Evolutionary conservation across 1,140 invertebrate species (phyloP).

Genomic region (Vanessa atalanta): DNA sequence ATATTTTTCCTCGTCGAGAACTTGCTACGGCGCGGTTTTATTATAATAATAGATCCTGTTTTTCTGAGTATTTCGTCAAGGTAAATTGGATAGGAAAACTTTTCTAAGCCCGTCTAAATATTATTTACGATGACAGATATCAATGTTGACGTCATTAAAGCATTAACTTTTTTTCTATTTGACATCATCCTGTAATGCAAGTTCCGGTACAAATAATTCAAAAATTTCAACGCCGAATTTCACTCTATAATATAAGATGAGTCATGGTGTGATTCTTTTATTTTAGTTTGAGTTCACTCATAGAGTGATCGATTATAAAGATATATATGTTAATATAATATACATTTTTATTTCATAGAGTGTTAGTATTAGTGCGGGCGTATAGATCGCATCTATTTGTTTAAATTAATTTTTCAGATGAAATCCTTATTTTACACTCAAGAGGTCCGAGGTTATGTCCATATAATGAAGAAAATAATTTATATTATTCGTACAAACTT

Average conservation of each 20-base stretch:
- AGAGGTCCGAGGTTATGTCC: no score
- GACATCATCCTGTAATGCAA: conserved; percentile 20
- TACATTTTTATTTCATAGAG: no score
- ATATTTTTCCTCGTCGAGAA: not conserved
- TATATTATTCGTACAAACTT: no score
- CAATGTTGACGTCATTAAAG: conserved; percentile 12
- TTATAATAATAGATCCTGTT: conserved; percentile 1
- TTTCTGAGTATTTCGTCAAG: not conserved
- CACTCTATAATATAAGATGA: not conserved
- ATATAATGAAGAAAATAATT: no score
- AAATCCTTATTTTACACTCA: no score
- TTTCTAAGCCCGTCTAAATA: conserved; percentile 7
- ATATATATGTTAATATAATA: no score
- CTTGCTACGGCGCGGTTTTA: not conserved
- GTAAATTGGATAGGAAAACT: not conserved
- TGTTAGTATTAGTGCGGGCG: no score
- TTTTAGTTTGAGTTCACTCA: no score
- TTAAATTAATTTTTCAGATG: no score
- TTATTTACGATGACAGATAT: conserved; percentile 8
- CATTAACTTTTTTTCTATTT: conserved; percentile 29
- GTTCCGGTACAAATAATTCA: conserved; percentile 26
- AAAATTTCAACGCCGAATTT: not conserved
- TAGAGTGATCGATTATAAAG: no score
- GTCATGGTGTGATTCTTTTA: no score
- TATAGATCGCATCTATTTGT: no score